phyloP scores from a whole-genome alignment of 2,888 invertebrate genomes.

The Ophion obscuratus region DNA sequence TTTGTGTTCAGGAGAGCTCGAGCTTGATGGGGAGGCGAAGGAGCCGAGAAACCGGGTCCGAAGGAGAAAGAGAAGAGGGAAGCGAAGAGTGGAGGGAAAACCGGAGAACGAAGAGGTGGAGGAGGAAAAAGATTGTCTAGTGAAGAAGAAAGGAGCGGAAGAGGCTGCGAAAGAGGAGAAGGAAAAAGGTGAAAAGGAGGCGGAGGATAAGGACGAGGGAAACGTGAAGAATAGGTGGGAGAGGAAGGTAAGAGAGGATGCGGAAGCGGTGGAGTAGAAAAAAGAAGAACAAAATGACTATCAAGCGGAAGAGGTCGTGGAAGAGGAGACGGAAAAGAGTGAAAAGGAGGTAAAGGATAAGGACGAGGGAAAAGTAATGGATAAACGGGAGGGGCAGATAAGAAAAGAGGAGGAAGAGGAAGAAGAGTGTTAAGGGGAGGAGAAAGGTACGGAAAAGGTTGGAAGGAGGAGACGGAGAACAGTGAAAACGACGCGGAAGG shows the following conservation, averaged over 20 bases:
- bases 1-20: not conserved
- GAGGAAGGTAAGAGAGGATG: too few relatives aligned
- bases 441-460: not conserved
- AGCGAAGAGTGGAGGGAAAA: not conserved
- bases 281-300: too few relatives aligned
- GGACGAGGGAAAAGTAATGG: not conserved
- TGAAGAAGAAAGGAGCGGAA: too few relatives aligned
- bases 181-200: too few relatives aligned
- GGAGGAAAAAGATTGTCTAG: not conserved
- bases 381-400: too few relatives aligned
- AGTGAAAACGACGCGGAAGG: not conserved
- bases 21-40: too few relatives aligned
- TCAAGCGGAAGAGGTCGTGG: not conserved
- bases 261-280: too few relatives aligned
- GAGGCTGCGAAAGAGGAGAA: not conserved
- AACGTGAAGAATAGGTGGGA: too few relatives aligned
- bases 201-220: too few relatives aligned
- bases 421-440: not conserved
- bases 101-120: not conserved
- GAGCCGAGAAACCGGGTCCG: too few relatives aligned
- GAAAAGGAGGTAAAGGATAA: not conserved
- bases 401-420: not conserved
- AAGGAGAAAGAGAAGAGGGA: not conserved
- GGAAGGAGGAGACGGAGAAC: not conserved
- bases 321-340: not conserved